A percentile compares a stretch with the other conserved stretches of the same genome.
phyloP scores from a whole-genome alignment of 2,888 invertebrate genomes.

The Noctua comes region DNA sequence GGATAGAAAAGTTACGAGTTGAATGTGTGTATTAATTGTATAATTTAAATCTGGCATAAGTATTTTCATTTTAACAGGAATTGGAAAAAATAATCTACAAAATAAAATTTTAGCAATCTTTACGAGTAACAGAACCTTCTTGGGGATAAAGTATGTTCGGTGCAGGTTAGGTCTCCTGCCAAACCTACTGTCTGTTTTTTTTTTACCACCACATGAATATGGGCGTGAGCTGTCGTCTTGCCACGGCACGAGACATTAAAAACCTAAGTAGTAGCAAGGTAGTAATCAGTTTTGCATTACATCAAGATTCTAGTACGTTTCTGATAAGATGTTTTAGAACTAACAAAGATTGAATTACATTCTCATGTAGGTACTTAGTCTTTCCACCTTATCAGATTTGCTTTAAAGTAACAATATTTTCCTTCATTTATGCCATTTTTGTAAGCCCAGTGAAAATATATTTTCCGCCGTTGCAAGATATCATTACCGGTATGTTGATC shows the following conservation, averaged over 20 bases:
- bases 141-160: neutral
- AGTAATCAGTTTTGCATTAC: neutral
- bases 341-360: neutral
- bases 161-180: neutral
- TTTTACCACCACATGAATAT: neutral
- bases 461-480: neutral
- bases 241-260: neutral
- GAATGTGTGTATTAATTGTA: neutral
- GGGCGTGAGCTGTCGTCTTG: too few species aligned
- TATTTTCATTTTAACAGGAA: neutral
- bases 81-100: neutral
- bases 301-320: neutral
- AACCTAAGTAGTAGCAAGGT: neutral
- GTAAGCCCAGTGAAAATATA: neutral
- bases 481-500: neutral
- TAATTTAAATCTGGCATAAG: neutral
- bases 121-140: neutral
- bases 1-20: neutral
- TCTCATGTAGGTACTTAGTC: neutral
- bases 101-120: neutral
- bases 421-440: neutral
- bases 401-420: neutral
- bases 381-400: neutral
- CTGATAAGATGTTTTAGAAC: neutral
- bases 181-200: neutral